Evolutionary conservation across 2,888 invertebrate genomes (phyloP), one percentile per base, ranked within the genome.

Genomic region (Clepsis dumicolana): DNA sequence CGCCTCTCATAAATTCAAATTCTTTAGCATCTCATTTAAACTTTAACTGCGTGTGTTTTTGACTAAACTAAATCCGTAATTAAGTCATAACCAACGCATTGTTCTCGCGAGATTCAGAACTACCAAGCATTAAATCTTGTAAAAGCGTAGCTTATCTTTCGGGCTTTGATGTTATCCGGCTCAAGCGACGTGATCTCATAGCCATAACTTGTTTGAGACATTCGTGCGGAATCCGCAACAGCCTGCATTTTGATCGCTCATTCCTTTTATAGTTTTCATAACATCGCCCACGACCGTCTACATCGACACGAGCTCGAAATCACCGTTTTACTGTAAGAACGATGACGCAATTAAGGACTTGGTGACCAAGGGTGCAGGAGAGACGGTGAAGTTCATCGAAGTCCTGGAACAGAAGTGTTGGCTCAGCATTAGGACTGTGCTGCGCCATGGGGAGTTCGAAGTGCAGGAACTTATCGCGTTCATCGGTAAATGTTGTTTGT

Each of bases 261-360:
- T 73, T 77, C 71, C 78, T 80, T 70, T 87, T 88, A 24, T 88
- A 88, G 95, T 95, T 71, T 94, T 88, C 75, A 90, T 95, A 76
- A 91, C 95, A 18, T 95, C 95, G 25, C 89, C 94, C 52, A 94
- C 95, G 65, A 93, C 84, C 75, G 92, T 95, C 64, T 94, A 94
- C 80, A 85, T 95, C 75, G 84, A 84, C 52, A 94, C 94, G 63
- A 89, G 86, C 71, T 82, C 80, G 64, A 90, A 91, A 78, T 88
- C 86, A 44, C 80, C 88, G 52, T 86, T 89, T 87, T 94, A 92
- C 80, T 92, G 94, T 78, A 83, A 83, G 69, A 94, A 94, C 73
- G 94, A 94, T 75, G 92, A 89, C 53, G 82, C 80, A 27, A 81
- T 84, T 2, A 74, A 72, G 50, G 77, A 72, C 61, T 60, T 48